A percentile compares a stretch with the other conserved stretches of the same genome.
Evolutionary conservation across 2,797 vertebrate genomes (phyloP).

Genomic region (Epinephelus coioides): DNA sequence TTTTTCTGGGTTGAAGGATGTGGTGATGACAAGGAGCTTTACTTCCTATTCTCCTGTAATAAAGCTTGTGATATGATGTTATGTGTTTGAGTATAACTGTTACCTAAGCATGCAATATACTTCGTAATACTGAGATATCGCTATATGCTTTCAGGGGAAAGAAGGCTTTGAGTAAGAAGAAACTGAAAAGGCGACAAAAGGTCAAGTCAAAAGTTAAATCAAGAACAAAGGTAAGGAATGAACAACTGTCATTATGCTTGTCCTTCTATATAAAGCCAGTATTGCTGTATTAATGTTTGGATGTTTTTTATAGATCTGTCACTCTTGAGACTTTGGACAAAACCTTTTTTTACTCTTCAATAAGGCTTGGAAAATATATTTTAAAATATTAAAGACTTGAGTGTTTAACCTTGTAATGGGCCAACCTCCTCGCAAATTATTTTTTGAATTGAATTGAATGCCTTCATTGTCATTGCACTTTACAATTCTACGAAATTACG

Average conservation of each 20-base stretch:
- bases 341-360: too few species aligned
- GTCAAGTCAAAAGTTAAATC: constrained; percentile 98
- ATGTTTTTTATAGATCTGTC: background rate
- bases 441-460: too few species aligned
- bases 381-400: too few species aligned
- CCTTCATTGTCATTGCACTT: too few species aligned
- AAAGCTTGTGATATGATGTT: background rate
- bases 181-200: constrained; percentile 98
- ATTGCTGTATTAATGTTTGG: background rate
- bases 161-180: constrained; percentile 98
- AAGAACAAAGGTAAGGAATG: constrained; percentile 93
- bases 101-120: background rate
- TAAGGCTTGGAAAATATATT: too few species aligned
- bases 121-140: constrained; percentile 26
- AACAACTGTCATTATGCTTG: background rate
- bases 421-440: too few species aligned
- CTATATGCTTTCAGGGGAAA: constrained; percentile 90
- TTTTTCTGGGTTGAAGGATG: background rate
- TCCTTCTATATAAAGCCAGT: background rate
- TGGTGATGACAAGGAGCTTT: constrained; percentile 1
- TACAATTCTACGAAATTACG: too few species aligned
- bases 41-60: background rate
- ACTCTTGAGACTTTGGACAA: too few species aligned
- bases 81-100: background rate
- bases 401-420: too few species aligned